Percentiles rank a stretch among this genome's conserved stretches.
Evolutionary conservation across 2,888 invertebrate genomes (phyloP).

Genomic region (Atrina japonica): DNA sequence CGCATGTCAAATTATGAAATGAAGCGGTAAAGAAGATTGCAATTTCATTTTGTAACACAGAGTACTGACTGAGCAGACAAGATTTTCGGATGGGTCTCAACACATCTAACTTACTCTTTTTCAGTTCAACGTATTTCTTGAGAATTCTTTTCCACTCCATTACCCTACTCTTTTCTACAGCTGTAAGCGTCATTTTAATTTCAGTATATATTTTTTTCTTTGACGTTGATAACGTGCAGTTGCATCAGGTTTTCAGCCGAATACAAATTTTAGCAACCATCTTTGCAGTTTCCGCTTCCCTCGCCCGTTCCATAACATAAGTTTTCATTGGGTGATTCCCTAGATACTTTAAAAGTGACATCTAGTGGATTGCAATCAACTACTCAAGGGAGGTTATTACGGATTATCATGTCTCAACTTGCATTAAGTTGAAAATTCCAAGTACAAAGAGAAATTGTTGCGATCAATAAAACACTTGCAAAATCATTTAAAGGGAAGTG

Average conservation of each 20-base stretch:
- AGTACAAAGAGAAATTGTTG: too few species aligned
- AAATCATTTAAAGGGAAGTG: too few species aligned
- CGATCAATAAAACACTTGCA: too few species aligned
- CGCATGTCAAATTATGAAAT: too few species aligned
- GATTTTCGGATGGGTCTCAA: too few species aligned
- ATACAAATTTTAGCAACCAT: conserved; percentile 53
- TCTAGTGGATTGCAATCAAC: background rate
- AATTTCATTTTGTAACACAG: too few species aligned
- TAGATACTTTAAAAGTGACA: conserved; percentile 24
- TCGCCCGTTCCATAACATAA: conserved; percentile 55
- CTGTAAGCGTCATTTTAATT: conserved; percentile 57
- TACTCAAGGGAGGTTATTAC: too few species aligned
- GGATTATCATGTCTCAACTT: too few species aligned
- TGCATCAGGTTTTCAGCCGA: background rate
- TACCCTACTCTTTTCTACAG: conserved; percentile 44
- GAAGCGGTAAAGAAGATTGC: too few species aligned
- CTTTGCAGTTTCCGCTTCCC: conserved; percentile 64
- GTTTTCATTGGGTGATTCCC: conserved; percentile 59
- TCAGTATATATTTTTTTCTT: conserved; percentile 4
- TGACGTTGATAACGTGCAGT: too few species aligned
- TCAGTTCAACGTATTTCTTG: conserved; percentile 64
- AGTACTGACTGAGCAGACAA: too few species aligned
- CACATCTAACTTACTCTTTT: conserved; percentile 56
- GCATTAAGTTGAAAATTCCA: too few species aligned
- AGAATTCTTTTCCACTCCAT: conserved; percentile 68